Evolutionary conservation across 1,140 invertebrate genomes (phyloP).

Genomic region (Dendrolimus kikuchii): DNA sequence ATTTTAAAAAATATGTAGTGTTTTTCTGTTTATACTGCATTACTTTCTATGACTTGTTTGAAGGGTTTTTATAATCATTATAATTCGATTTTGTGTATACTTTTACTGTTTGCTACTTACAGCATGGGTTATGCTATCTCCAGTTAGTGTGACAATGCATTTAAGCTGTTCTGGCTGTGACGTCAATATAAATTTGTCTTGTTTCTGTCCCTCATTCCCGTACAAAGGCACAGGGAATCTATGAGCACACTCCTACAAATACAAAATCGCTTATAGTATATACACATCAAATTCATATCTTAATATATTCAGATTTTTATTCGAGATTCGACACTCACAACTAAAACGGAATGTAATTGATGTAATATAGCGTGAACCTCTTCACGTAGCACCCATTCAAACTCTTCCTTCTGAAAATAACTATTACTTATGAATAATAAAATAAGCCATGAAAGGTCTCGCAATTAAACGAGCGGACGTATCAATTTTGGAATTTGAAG

Average conservation of each 20-base stretch:
- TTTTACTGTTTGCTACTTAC: conserved; percentile 70
- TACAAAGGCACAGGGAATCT: conserved; percentile 87
- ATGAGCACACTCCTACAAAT: conserved; percentile 84
- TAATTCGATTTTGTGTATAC: too few relatives aligned
- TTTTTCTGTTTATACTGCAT: conserved; percentile 10
- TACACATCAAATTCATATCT: neutral
- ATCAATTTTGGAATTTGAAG: conserved; percentile 10
- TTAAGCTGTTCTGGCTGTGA: conserved; percentile 91
- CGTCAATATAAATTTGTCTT: conserved; percentile 91
- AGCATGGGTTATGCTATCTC: conserved; percentile 93
- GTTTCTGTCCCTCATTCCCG: conserved; percentile 88
- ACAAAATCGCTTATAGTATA: neutral
- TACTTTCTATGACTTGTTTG: conserved; percentile 7
- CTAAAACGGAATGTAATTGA: conserved; percentile 86
- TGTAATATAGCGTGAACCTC: conserved; percentile 90
- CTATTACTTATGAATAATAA: conserved; percentile 14
- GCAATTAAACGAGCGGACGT: conserved; percentile 3
- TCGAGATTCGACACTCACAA: conserved; percentile 77
- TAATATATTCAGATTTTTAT: conserved; percentile 3
- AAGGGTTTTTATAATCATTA: neutral
- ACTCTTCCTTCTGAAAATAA: conserved; percentile 89
- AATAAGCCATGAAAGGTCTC: conserved; percentile 10
- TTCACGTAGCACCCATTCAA: conserved; percentile 92
- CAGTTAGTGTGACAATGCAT: conserved; percentile 90
- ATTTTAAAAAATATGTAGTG: conserved; percentile 6